These are phyloP conservation scores for Muscidifurax raptorellus DNA, from an alignment of 1,140 invertebrate species.

Conservation along the genomic window DNA sequence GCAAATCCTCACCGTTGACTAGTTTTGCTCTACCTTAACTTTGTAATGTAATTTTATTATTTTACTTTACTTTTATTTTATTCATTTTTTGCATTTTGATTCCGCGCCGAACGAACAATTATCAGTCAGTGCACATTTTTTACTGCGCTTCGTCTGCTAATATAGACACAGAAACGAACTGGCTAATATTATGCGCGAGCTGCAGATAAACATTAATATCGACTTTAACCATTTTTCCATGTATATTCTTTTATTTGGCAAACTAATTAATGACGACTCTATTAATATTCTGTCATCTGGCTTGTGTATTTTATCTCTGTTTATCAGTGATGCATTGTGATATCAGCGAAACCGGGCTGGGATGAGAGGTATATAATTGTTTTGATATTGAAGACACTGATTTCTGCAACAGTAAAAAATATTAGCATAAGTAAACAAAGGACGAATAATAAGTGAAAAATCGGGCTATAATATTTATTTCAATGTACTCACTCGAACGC, in stretches of 20 bases:
- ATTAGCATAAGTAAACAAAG: background rate
- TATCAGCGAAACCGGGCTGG: background rate
- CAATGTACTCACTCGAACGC: conserved; percentile 27
- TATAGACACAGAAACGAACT: conserved; percentile 1
- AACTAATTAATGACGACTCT: background rate
- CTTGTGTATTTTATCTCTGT: conserved; percentile 5
- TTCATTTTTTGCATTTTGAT: conserved; percentile 41
- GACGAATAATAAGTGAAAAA: background rate
- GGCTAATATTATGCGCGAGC: conserved; percentile 22
- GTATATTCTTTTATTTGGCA: conserved; percentile 40
- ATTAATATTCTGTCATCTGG: conserved; percentile 6
- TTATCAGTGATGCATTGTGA: conserved; percentile 12
- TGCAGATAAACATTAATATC: conserved; percentile 11
- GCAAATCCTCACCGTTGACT: conserved; percentile 50
- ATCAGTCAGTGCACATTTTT: conserved; percentile 29
- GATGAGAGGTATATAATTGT: background rate
- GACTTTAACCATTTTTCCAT: background rate
- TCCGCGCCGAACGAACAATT: conserved; percentile 42
- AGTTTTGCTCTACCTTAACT: conserved; percentile 47
- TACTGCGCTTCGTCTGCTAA: conserved; percentile 7
- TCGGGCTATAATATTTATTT: background rate
- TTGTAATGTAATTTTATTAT: conserved; percentile 34
- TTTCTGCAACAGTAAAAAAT: conserved; percentile 40
- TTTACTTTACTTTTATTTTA: conserved; percentile 13
- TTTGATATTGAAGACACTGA: conserved; percentile 4